Evolutionary conservation across 1,140 invertebrate species (phyloP).

Genomic region (Eriosoma lanigerum): DNA sequence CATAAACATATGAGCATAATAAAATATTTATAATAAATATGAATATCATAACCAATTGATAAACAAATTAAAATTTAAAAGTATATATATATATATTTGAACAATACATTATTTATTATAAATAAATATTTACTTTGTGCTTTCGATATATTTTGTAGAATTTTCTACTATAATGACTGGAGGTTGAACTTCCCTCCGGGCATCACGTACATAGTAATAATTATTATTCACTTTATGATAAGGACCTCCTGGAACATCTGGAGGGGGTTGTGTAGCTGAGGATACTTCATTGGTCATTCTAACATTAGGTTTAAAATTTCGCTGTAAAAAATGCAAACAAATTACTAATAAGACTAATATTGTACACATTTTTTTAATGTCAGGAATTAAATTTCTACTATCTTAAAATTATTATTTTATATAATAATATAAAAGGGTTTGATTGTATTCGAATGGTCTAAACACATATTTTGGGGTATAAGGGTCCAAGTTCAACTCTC

Average conservation of each 20-base stretch:
- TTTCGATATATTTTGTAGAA: slow-evolving; percentile 49
- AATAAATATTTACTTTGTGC: slow-evolving; percentile 21
- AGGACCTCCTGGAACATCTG: slow-evolving; percentile 73
- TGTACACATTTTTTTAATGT: no score
- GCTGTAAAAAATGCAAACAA: slow-evolving; percentile 12
- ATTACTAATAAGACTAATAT: background rate
- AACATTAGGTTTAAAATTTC: slow-evolving; percentile 56
- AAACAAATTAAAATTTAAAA: no score
- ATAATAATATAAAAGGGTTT: no score
- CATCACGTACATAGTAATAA: slow-evolving; percentile 79
- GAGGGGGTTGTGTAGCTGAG: slow-evolving; percentile 72
- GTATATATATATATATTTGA: no score
- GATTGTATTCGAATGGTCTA: no score
- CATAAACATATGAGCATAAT: no score
- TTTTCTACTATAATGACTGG: slow-evolving; percentile 64
- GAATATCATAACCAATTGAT: no score
- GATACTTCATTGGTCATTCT: slow-evolving; percentile 67
- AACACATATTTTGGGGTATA: no score
- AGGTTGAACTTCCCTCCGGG: slow-evolving; percentile 69
- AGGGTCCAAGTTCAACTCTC: no score
- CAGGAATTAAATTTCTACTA: no score
- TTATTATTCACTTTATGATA: slow-evolving; percentile 72
- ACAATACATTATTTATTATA: background rate
- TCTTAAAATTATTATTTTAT: no score
- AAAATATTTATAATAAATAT: no score